Evolutionary conservation across 2,888 invertebrate genomes (phyloP), one percentile per base, ranked within the genome.

Genomic region (Minunthozetes semirufus): DNA sequence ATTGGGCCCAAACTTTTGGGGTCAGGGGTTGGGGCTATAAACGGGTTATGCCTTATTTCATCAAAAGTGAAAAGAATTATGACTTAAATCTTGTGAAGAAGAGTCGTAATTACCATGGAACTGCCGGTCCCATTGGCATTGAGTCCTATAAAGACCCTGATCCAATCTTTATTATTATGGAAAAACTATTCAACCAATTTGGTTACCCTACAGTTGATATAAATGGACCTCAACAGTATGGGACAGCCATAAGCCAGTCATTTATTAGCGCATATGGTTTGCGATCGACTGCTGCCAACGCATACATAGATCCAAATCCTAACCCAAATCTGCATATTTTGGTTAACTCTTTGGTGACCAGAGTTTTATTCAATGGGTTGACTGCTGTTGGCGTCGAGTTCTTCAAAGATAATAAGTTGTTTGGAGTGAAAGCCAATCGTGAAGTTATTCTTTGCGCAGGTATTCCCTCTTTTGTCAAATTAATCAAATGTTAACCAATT

Each of bases 21-120:
- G 93, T 93, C 82, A 86, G 88, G 0, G 94, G 94, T 3, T 96
- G 95, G 95, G 88, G 90, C 0, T 79, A 78, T 77, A 75, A 78
- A 0, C 76, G 78, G 5, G 78, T 79, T 0, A 75, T 78, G 15
- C 79, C 78, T 0, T 79, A 78, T 50, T 79, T 79, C 22, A 70
- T 78, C 5, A 77, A 78, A 15, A 79, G 77, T 0, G 78, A 79
- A 71, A 76, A 79, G 68, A 79, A 79, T 59, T 56, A 72, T 22
- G 76, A 78, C 76, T 75, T 73, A 11, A 50, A 71, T 2, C 72
- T 72, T n/a, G 77, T 72, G 17, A 66, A 61, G 6, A 78, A 76
- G 15, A 66, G 15, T 70, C 46, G 15, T 48, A n/a, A 0, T 3
- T 27, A 22, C 25, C 72, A 72, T 22, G 48, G 53, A 11, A 72